phyloP scores from a whole-genome alignment of 2,888 invertebrate genomes.

The Epistrophe eligans region DNA sequence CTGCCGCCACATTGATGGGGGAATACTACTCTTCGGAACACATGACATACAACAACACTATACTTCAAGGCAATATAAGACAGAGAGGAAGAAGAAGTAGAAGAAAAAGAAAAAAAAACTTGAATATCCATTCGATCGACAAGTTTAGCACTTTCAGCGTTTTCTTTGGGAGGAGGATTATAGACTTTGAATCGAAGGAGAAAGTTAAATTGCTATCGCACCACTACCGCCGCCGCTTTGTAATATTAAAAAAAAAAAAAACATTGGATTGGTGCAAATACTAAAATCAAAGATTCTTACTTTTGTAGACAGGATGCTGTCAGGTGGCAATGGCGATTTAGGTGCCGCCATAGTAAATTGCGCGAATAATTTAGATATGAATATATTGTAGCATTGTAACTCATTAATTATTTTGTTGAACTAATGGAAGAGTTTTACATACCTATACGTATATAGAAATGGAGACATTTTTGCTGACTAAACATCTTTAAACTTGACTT shows the following conservation, averaged over 20 bases:
- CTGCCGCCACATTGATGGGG: slow-evolving; percentile 46
- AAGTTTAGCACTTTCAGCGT: slow-evolving; percentile 71
- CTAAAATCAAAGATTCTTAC: slow-evolving; percentile 30
- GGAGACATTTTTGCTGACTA: slow-evolving; percentile 5
- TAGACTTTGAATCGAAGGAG: slow-evolving; percentile 53
- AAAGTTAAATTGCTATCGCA: slow-evolving; percentile 55
- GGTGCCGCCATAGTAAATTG: slow-evolving; percentile 21
- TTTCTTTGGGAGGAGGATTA: slow-evolving; percentile 40
- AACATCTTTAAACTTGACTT: background rate
- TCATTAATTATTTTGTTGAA: background rate
- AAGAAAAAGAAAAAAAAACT: slow-evolving; percentile 48
- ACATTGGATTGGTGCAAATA: slow-evolving; percentile 38
- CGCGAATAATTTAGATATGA: slow-evolving; percentile 10
- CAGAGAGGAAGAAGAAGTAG: slow-evolving; percentile 20
- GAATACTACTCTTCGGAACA: slow-evolving; percentile 1
- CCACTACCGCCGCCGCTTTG: background rate
- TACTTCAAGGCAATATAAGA: slow-evolving; percentile 24
- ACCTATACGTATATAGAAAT: background rate
- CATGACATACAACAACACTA: slow-evolving; percentile 25
- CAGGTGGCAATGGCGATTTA: slow-evolving; percentile 19
- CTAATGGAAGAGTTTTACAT: background rate
- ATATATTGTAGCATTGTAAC: background rate
- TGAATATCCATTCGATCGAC: slow-evolving; percentile 68
- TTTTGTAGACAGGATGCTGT: slow-evolving; percentile 25
- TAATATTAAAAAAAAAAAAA: slow-evolving; percentile 13